Evolutionary conservation across 2,113 vertebrate species (phyloP).

Genomic region (Microtus richardsoni): DNA sequence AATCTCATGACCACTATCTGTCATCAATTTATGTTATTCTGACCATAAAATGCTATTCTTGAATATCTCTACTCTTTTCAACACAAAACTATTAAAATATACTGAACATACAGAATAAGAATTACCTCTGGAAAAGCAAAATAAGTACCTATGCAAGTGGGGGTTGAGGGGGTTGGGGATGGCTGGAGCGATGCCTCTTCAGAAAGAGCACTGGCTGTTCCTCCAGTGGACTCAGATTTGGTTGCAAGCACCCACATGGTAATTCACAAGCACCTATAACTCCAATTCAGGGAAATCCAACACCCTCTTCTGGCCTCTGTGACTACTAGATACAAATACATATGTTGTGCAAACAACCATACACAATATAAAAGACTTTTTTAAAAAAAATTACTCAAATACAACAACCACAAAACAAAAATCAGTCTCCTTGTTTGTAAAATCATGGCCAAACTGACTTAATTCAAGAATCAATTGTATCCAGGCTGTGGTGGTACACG

Average conservation of each 20-base stretch:
- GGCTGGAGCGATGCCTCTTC: background rate
- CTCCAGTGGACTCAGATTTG: background rate
- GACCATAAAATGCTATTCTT: background rate
- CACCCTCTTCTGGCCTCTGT: background rate
- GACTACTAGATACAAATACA: background rate
- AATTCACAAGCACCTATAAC: background rate
- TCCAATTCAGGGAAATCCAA: background rate
- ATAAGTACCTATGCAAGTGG: background rate
- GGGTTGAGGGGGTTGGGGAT: background rate
- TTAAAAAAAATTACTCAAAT: background rate
- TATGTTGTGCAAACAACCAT: background rate
- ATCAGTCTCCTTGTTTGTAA: background rate
- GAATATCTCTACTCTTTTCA: constrained; percentile 19
- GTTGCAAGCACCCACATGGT: background rate
- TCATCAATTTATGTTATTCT: constrained; percentile 5
- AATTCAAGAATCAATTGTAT: constrained; percentile 17
- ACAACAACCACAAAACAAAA: background rate
- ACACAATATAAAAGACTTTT: background rate
- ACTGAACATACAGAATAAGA: background rate
- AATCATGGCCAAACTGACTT: background rate
- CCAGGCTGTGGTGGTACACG: too few relatives aligned
- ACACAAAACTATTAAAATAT: constrained; percentile 41
- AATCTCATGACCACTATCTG: background rate
- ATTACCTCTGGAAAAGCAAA: constrained; percentile 31
- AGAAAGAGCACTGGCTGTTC: background rate